Evolutionary conservation across 2,888 invertebrate genomes (phyloP).

Genomic region (Mythimna pallens): DNA sequence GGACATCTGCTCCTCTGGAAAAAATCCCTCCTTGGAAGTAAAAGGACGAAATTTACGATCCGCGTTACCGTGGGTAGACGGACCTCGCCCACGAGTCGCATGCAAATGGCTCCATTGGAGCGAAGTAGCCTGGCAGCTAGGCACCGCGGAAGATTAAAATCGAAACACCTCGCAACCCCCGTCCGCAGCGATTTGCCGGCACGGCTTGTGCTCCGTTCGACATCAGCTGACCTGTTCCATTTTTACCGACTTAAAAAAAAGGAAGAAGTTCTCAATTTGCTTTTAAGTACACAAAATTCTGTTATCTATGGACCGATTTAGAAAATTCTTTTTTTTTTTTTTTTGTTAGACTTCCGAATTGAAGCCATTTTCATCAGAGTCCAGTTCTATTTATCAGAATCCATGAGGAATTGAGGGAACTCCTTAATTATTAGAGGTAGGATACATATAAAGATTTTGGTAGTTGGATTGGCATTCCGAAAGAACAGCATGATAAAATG

Average conservation of each 20-base stretch:
- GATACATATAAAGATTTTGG: no score
- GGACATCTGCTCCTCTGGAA: slow-evolving; percentile 87
- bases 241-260: slow-evolving; percentile 12
- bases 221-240: slow-evolving; percentile 19
- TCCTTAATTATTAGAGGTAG: no score
- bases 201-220: slow-evolving; percentile 11
- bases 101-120: slow-evolving; percentile 88
- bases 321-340: no score
- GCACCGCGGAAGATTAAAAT: slow-evolving; percentile 81
- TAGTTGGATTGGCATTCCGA: no score
- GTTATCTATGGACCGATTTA: no score
- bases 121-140: slow-evolving; percentile 77
- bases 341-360: no score
- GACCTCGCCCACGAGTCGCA: slow-evolving; percentile 87
- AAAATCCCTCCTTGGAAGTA: slow-evolving; percentile 86
- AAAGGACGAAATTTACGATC: slow-evolving; percentile 90
- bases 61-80: slow-evolving; percentile 87
- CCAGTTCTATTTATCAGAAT: no score
- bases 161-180: slow-evolving; percentile 78
- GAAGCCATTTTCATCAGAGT: no score
- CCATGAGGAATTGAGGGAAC: no score
- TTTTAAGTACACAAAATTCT: no score
- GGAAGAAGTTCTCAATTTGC: no score
- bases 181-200: slow-evolving; percentile 33
- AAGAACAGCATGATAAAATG: no score